phyloP scores from a whole-genome alignment of 2,113 vertebrate species.

The Loxodonta africana region DNA sequence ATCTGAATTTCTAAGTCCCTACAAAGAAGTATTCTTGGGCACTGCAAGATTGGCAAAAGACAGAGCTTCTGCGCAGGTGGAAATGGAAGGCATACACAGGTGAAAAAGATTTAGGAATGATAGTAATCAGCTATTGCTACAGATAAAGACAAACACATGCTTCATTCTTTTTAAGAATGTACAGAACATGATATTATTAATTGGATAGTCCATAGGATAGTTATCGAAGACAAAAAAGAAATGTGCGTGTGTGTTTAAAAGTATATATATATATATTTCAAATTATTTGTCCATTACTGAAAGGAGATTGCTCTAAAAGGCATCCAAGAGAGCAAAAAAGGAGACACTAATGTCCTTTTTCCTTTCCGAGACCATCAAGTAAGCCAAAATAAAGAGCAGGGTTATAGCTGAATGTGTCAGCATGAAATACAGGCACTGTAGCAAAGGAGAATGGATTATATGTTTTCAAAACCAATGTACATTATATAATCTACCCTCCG shows the following conservation, averaged over 20 bases:
- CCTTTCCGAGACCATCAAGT: slow-evolving; percentile 66
- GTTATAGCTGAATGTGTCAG: slow-evolving; percentile 76
- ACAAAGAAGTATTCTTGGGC: not conserved
- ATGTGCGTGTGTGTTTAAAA: not conserved
- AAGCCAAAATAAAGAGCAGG: slow-evolving; percentile 55
- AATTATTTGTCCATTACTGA: slow-evolving; percentile 67
- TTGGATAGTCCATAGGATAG: not conserved
- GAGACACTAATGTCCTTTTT: slow-evolving; percentile 63
- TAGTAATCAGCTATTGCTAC: not conserved
- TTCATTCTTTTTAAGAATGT: slow-evolving; percentile 18
- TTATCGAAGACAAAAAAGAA: slow-evolving; percentile 46
- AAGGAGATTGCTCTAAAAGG: slow-evolving; percentile 43
- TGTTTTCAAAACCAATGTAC: slow-evolving; percentile 68
- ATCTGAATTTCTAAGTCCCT: not conserved
- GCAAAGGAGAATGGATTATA: slow-evolving; percentile 71
- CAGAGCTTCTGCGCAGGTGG: not conserved
- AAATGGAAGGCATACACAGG: not conserved
- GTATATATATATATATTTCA: not conserved
- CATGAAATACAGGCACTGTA: slow-evolving; percentile 14
- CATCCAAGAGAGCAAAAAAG: slow-evolving; percentile 62
- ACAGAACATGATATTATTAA: not conserved
- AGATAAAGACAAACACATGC: not conserved
- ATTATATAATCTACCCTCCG: slow-evolving; percentile 71
- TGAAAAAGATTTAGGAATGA: not conserved
- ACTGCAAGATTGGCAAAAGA: not conserved